These are phyloP conservation scores for Camelus bactrianus DNA, from an alignment of 2,113 vertebrate species.

Conservation along the genomic window DNA sequence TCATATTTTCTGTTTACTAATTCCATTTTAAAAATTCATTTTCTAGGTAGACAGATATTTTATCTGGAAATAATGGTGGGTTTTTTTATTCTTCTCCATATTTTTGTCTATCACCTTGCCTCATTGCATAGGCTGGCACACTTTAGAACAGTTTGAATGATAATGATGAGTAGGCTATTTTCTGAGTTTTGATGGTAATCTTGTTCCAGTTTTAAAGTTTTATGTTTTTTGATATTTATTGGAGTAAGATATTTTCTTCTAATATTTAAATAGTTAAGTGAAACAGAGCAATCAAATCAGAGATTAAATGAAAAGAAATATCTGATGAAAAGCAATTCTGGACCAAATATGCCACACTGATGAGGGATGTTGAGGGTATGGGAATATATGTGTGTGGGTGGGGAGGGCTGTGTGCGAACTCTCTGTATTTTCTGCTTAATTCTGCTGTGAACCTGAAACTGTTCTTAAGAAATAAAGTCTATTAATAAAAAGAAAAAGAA, in stretches of 20 bases:
- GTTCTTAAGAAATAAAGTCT: no score
- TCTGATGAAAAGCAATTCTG: neutral
- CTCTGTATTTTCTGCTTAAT: no score
- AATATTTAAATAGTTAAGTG: neutral
- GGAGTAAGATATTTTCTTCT: neutral
- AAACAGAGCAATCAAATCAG: neutral
- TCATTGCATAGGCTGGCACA: neutral
- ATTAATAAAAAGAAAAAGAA: neutral
- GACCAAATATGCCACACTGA: no score
- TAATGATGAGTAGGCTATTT: constrained; percentile 2
- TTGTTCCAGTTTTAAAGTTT: constrained; percentile 31
- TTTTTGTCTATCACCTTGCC: neutral
- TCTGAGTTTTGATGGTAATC: neutral
- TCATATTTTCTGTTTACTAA: neutral
- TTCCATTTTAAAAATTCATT: neutral
- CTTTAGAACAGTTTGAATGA: neutral
- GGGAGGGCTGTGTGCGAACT: no score
- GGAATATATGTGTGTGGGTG: no score
- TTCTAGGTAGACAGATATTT: neutral
- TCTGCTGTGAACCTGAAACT: no score
- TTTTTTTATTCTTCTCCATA: constrained; percentile 13
- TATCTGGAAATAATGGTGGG: neutral
- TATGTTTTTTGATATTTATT: neutral
- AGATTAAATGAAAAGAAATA: neutral
- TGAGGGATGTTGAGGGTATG: no score